Percentiles rank a stretch among this genome's conserved stretches.
Conservation (phyloP, 2,797 vertebrate genomes). For the Melopsittacus undulatus region DNA sequence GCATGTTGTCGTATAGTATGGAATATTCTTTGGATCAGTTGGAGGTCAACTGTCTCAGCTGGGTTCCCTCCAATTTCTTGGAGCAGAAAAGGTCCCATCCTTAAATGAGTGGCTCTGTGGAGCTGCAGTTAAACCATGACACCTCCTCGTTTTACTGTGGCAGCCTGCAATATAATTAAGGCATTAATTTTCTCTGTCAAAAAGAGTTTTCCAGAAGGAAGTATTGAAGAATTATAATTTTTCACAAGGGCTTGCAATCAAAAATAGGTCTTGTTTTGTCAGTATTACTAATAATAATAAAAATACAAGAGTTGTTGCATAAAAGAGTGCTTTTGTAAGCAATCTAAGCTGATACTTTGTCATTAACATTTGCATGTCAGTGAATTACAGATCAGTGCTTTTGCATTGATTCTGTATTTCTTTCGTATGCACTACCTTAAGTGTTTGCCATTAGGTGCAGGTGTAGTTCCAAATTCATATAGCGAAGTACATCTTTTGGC, state of each 20-base stretch:
- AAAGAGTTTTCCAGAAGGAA: neutral
- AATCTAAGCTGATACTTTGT: neutral
- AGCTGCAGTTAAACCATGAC: neutral
- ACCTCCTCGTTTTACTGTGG: neutral
- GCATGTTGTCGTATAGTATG: neutral
- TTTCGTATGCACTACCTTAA: neutral
- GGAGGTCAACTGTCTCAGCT: neutral
- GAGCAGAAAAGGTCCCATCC: neutral
- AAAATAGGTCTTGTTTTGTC: neutral
- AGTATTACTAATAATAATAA: neutral
- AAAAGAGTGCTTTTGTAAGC: neutral
- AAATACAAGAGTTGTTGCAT: neutral
- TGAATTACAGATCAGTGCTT: neutral
- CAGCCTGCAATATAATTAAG: neutral
- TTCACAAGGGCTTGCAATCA: neutral
- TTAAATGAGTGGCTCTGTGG: neutral
- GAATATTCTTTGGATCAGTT: neutral
- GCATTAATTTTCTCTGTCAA: neutral
- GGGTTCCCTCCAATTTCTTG: neutral
- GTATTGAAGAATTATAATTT: neutral
- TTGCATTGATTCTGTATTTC: neutral
- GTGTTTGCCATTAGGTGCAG: neutral
- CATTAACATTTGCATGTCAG: neutral
- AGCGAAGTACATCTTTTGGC: neutral
- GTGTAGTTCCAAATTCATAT: neutral